These are phyloP conservation scores for Catharus fuscescens DNA, from an alignment of 2,113 vertebrate species.

Conservation along the genomic window DNA sequence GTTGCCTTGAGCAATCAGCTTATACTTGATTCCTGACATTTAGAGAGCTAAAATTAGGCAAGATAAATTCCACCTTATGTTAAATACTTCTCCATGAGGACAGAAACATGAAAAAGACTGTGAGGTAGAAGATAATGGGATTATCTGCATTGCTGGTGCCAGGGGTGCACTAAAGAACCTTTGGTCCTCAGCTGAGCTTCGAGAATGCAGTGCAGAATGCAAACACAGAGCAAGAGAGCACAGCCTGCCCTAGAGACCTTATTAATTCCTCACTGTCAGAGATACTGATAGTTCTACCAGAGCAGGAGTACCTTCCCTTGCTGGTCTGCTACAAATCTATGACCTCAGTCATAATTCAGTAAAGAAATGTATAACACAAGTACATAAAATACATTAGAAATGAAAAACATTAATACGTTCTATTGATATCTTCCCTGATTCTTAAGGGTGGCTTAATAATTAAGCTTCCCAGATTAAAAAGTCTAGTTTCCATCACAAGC, in stretches of 20 bases:
- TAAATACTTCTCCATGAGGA: background rate
- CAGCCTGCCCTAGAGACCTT: background rate
- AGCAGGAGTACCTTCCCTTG: background rate
- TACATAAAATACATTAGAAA: background rate
- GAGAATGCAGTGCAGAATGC: background rate
- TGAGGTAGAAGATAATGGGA: background rate
- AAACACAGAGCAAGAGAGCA: background rate
- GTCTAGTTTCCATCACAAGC: background rate
- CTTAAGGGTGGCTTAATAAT: background rate
- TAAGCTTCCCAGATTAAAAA: background rate
- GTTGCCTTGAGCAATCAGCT: background rate
- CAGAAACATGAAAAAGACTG: background rate
- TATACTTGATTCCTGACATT: conserved; percentile 4
- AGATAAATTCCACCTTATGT: conserved; percentile 37
- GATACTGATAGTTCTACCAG: background rate
- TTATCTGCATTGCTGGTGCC: background rate
- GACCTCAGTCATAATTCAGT: background rate
- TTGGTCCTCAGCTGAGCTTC: background rate
- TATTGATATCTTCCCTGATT: background rate
- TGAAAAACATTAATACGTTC: background rate
- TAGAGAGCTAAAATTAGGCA: conserved; percentile 39
- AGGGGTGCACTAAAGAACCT: background rate
- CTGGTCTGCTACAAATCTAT: background rate
- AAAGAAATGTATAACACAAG: background rate
- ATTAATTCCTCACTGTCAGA: background rate